Evolutionary conservation across 2,888 invertebrate species (phyloP).

Genomic region (Drosophila falleni): DNA sequence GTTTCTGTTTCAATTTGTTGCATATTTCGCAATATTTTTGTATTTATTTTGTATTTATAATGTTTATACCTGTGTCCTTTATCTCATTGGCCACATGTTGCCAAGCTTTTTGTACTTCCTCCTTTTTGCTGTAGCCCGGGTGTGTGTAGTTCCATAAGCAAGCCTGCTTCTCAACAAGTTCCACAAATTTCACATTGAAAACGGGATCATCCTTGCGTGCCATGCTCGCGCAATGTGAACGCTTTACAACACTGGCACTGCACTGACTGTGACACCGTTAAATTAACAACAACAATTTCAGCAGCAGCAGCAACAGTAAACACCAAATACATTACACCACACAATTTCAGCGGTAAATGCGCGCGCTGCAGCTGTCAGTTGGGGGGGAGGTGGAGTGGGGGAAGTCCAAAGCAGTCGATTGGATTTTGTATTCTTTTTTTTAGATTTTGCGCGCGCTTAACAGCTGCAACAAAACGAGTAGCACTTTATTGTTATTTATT

Average conservation of each 20-base stretch:
- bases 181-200: slow-evolving; percentile 83
- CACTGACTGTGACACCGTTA: slow-evolving; percentile 23
- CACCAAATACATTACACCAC: slow-evolving; percentile 26
- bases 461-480: slow-evolving; percentile 22
- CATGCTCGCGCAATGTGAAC: slow-evolving; percentile 57
- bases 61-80: slow-evolving; percentile 81
- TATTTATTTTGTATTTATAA: neutral
- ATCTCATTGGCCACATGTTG: slow-evolving; percentile 83
- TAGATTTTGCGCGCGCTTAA: slow-evolving; percentile 46
- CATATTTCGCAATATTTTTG: neutral
- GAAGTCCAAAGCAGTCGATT: neutral
- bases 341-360: slow-evolving; percentile 6
- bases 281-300: slow-evolving; percentile 2
- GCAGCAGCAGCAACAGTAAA: slow-evolving; percentile 30
- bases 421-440: neutral
- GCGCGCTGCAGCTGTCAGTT: slow-evolving; percentile 9
- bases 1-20: slow-evolving; percentile 14
- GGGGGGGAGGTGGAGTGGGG: neutral
- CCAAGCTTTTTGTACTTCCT: slow-evolving; percentile 83
- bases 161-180: slow-evolving; percentile 81
- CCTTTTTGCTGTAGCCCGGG: slow-evolving; percentile 84
- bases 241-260: slow-evolving; percentile 50
- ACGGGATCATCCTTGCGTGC: slow-evolving; percentile 84
- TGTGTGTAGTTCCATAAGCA: slow-evolving; percentile 83
- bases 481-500: slow-evolving; percentile 5